Percentiles rank a stretch among this genome's conserved stretches.
These are phyloP conservation scores for Panthera leo DNA, from an alignment of 2,113 vertebrate species.

Conservation along the genomic window DNA sequence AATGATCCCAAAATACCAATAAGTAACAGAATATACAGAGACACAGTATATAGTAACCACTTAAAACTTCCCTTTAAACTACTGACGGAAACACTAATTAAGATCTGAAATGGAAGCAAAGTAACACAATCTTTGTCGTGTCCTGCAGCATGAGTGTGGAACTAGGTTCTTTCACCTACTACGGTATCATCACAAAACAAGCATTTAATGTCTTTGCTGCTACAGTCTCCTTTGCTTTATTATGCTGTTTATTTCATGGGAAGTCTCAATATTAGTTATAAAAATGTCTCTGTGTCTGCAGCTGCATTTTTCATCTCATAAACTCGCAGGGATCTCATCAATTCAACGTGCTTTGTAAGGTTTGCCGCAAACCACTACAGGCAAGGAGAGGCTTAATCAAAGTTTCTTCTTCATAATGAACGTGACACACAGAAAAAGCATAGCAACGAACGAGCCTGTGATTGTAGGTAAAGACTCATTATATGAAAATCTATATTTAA, in stretches of 20 bases:
- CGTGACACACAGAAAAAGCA: constrained; percentile 19
- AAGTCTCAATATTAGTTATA: constrained; percentile 47
- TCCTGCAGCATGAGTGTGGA: not conserved
- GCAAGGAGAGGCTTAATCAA: constrained; percentile 34
- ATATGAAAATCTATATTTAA: constrained; percentile 61
- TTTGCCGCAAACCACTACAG: not conserved
- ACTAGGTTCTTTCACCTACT: not conserved
- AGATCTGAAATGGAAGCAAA: not conserved
- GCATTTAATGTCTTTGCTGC: constrained; percentile 39
- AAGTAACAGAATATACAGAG: not conserved
- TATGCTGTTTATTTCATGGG: constrained; percentile 12
- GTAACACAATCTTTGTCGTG: not conserved
- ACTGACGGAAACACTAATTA: not conserved
- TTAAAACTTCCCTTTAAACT: not conserved
- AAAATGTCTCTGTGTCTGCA: constrained; percentile 34
- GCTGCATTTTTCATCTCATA: constrained; percentile 31
- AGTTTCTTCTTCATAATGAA: constrained; percentile 37
- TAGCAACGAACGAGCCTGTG: not conserved
- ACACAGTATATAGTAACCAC: not conserved
- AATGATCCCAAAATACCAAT: not conserved
- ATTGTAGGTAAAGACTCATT: constrained; percentile 24
- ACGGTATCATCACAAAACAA: not conserved
- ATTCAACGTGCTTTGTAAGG: constrained; percentile 11
- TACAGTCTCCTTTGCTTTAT: constrained; percentile 39
- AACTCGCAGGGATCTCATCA: constrained; percentile 53